Evolutionary conservation across 2,113 vertebrate species (phyloP).

Genomic region (Typhlomys cinereus): DNA sequence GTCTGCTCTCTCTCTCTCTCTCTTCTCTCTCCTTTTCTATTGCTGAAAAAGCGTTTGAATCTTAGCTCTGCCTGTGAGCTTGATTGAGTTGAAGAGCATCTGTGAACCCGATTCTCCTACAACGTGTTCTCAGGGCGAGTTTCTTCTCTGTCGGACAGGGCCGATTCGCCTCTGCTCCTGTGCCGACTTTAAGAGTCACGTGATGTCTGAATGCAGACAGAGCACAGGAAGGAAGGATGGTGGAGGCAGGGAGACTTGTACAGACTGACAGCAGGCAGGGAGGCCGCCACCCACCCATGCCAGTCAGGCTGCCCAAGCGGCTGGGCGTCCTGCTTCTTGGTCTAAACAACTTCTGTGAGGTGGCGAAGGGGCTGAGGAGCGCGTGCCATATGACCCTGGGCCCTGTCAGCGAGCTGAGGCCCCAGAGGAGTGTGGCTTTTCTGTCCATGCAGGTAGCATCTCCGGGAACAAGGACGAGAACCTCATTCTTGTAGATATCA

Average conservation of each 20-base stretch:
- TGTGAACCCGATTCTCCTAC: not conserved
- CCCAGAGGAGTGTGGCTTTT: not conserved
- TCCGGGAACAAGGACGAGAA: not conserved
- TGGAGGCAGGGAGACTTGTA: conserved; percentile 34
- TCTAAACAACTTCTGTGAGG: not conserved
- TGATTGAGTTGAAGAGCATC: not conserved
- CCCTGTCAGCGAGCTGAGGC: not conserved
- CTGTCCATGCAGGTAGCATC: not conserved
- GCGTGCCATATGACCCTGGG: not conserved
- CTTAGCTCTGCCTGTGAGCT: not conserved
- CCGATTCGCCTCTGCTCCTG: not conserved
- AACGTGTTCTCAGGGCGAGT: not conserved
- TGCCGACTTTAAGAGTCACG: not conserved
- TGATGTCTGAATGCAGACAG: not conserved
- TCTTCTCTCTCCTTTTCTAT: too few relatives aligned
- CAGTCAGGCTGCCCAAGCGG: not conserved
- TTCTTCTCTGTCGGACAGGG: not conserved
- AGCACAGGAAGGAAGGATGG: not conserved
- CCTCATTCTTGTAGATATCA: not conserved
- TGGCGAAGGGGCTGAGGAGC: not conserved
- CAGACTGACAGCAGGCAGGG: not conserved
- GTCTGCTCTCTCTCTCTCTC: too few relatives aligned
- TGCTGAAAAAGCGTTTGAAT: too few relatives aligned
- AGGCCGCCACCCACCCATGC: rapidly evolving
- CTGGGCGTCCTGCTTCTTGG: rapidly evolving